Evolutionary conservation across 2,797 vertebrate species (phyloP).

Genomic region (Oceanodroma leucorhoa): DNA sequence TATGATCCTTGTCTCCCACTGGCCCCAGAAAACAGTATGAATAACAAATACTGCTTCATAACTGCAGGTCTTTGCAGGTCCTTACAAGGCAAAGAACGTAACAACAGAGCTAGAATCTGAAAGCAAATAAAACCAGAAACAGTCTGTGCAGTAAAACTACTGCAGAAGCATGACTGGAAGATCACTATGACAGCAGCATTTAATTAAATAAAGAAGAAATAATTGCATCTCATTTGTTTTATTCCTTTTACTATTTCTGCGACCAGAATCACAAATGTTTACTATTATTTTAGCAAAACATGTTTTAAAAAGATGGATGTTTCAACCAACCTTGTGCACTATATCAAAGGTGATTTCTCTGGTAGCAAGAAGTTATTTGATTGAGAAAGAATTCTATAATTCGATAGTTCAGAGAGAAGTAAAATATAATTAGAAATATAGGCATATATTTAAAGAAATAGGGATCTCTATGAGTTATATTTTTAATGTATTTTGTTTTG

Average conservation of each 20-base stretch:
- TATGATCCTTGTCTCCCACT: conserved; percentile 12
- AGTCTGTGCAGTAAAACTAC: conserved; percentile 25
- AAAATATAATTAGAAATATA: not conserved
- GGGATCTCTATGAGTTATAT: not conserved
- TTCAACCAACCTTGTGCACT: not conserved
- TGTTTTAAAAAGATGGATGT: conserved; percentile 7
- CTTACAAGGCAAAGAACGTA: conserved; percentile 60
- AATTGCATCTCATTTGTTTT: not conserved
- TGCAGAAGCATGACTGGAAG: not conserved
- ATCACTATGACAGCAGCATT: not conserved
- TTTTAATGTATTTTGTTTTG: conserved; percentile 25
- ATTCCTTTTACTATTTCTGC: conserved; percentile 14
- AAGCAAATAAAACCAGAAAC: conserved; percentile 64
- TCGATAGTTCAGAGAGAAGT: not conserved
- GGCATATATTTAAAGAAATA: not conserved
- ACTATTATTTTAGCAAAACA: conserved; percentile 28
- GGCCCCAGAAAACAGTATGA: conserved; percentile 48
- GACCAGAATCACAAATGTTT: conserved; percentile 21
- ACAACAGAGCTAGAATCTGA: conserved; percentile 51
- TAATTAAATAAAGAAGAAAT: conserved; percentile 45
- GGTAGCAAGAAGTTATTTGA: not conserved
- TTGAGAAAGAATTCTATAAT: conserved; percentile 18
- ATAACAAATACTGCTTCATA: conserved; percentile 61
- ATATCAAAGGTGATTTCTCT: not conserved
- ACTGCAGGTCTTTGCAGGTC: conserved; percentile 27